Base-by-base conservation (phyloP, 2,113 vertebrate genomes). In the Chrysochloris asiatica region DNA sequence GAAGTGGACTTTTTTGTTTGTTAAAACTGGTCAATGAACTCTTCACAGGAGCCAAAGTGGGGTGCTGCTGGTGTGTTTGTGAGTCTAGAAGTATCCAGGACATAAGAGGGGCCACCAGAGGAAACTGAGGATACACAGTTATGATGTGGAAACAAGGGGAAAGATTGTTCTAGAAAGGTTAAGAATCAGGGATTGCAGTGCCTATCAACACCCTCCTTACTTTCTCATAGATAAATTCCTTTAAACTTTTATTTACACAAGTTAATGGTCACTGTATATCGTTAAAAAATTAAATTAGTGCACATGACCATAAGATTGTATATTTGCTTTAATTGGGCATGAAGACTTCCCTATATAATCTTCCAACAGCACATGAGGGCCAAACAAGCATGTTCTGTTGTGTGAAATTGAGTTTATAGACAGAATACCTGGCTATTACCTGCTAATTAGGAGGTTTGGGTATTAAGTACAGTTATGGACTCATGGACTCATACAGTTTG, bases 1-100 rank as follows among this genome's bases (percentile, higher is more conserved):
- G 33, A 48, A 38, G 52, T 33, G 48, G 38, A 69, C 71, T 36
- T 14, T 21, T 38, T 88, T 36, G 1, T 24, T 78, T 76, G 9
- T 54, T 76, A 24, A 41, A 86, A 83, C 4, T 83, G 9, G 36
- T 52, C 69, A 13, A 1, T 2, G 7, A 72, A 12, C 56, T 71
- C 36, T 21, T 43, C 0, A 3, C 14, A 2, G 69, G 92, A 83
- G 48, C 73, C 47, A 50, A 88, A 79, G 61, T 13, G 22, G 56
- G 67, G 88, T 77, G 87, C 48, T 8, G 24, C 71, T 72, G 75
- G 91, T 77, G 71, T 30, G 7, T 89, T 78, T 69, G 6, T 82
- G 91, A 47, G 63, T 41, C 19, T 65, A 63, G 61, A 52, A 56
- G 26, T 41, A 61, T 9, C 93, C 91, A 92, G 94, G 79, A 26